These are phyloP conservation scores for Ophthalmolycus amberensis DNA, from an alignment of 2,113 vertebrate species.

Conservation along the genomic window DNA sequence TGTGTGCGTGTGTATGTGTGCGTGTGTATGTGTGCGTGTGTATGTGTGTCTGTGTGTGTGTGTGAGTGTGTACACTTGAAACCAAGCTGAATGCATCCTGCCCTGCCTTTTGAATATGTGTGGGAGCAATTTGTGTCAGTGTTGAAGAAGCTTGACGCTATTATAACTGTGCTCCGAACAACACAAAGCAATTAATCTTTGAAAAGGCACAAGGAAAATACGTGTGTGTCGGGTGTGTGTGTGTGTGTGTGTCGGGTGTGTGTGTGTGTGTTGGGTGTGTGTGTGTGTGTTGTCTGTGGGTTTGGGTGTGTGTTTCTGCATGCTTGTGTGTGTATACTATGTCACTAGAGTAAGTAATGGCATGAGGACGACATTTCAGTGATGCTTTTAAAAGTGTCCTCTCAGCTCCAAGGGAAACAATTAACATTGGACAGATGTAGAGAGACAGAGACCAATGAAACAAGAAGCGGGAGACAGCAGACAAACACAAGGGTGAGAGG, in stretches of 20 bases:
- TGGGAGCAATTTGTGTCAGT: slow-evolving; percentile 74
- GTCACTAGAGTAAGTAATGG: slow-evolving; percentile 61
- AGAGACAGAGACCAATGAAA: slow-evolving; percentile 10
- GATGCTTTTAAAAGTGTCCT: slow-evolving; percentile 66
- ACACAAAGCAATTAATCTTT: slow-evolving; percentile 81
- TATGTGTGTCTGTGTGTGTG: slow-evolving; percentile 15
- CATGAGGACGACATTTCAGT: slow-evolving; percentile 63
- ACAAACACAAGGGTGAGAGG: slow-evolving; percentile 19
- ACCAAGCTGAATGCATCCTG: slow-evolving; percentile 54
- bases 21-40: background rate
- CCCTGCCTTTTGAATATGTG: slow-evolving; percentile 61
- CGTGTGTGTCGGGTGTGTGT: slow-evolving; percentile 11
- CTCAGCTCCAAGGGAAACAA: slow-evolving; percentile 64
- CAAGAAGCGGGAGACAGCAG: slow-evolving; percentile 8
- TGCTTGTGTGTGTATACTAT: slow-evolving; percentile 4
- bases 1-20: slow-evolving; percentile 1
- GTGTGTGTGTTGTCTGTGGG: slow-evolving; percentile 16
- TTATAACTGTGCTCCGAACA: slow-evolving; percentile 75
- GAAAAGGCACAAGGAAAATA: slow-evolving; percentile 63
- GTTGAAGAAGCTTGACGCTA: slow-evolving; percentile 63
- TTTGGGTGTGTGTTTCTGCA: slow-evolving; percentile 6
- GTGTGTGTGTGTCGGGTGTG: slow-evolving; percentile 14
- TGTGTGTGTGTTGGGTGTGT: background rate
- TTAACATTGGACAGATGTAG: slow-evolving; percentile 60
- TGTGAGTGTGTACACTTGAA: slow-evolving; percentile 36